phyloP scores from a whole-genome alignment of 1,140 invertebrate species.

The Microplitis mediator region DNA sequence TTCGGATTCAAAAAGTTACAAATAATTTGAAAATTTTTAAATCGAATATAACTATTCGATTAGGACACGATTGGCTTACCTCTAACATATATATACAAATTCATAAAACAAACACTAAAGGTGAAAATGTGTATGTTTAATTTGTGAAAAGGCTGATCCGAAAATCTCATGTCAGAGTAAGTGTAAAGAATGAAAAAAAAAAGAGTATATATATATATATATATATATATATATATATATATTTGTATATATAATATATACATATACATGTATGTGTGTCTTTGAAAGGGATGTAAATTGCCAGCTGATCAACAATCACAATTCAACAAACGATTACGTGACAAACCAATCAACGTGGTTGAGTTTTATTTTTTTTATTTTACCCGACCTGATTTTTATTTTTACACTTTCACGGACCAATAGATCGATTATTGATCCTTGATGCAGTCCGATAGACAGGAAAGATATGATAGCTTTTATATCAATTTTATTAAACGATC shows the following conservation, averaged over 20 bases:
- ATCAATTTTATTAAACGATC: too few relatives aligned
- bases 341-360: neutral
- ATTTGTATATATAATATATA: neutral
- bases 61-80: too few relatives aligned
- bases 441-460: neutral
- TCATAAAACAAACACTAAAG: too few relatives aligned
- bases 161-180: too few relatives aligned
- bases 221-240: neutral
- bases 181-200: neutral
- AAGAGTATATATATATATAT: neutral
- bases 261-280: neutral
- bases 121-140: too few relatives aligned
- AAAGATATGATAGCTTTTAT: neutral
- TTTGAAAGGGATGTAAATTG: slow-evolving; percentile 4
- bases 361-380: neutral
- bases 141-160: too few relatives aligned
- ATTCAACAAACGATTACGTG: slow-evolving; percentile 10
- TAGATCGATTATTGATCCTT: neutral
- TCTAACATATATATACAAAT: too few relatives aligned
- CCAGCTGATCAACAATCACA: slow-evolving; percentile 11
- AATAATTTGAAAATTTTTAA: too few relatives aligned
- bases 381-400: slow-evolving; percentile 7
- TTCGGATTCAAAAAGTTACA: too few relatives aligned
- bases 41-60: too few relatives aligned
- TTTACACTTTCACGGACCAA: neutral